A percentile compares a stretch with the other conserved stretches of the same genome.
phyloP scores from a whole-genome alignment of 2,888 invertebrate species.

The Dioctria linearis region DNA sequence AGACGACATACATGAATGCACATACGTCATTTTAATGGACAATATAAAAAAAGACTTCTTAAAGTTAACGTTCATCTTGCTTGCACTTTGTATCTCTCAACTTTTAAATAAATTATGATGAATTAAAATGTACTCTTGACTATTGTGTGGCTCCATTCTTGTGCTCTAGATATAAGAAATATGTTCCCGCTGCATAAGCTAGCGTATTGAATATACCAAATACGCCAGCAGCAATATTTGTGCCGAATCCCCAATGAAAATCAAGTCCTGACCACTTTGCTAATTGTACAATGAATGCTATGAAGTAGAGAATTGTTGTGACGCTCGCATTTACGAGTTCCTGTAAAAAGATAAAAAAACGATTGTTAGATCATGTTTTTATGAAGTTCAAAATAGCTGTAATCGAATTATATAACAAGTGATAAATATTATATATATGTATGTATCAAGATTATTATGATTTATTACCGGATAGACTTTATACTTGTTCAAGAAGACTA shows the following conservation, averaged over 20 bases:
- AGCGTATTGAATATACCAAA: constrained; percentile 87
- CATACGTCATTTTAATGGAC: not conserved
- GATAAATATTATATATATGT: no score
- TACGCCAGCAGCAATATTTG: constrained; percentile 85
- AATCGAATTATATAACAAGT: no score
- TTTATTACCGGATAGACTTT: no score
- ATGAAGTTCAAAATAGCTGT: no score
- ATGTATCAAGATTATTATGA: no score
- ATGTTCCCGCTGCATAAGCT: constrained; percentile 84
- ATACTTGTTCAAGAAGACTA: no score
- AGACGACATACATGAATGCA: not conserved
- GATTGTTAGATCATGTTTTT: not conserved
- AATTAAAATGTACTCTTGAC: constrained; percentile 37
- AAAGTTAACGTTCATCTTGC: constrained; percentile 23
- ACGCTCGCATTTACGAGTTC: constrained; percentile 85
- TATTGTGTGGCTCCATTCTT: constrained; percentile 72
- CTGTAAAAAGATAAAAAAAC: constrained; percentile 73
- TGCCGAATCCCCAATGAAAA: constrained; percentile 67
- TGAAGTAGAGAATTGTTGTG: constrained; percentile 80
- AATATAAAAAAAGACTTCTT: constrained; percentile 32
- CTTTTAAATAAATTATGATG: not conserved
- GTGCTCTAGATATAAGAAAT: constrained; percentile 82
- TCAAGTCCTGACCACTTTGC: constrained; percentile 73
- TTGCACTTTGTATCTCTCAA: constrained; percentile 20
- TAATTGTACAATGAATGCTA: constrained; percentile 86